Evolutionary conservation across 2,113 vertebrate genomes (phyloP).

Genomic region (Struthidea cinerea): DNA sequence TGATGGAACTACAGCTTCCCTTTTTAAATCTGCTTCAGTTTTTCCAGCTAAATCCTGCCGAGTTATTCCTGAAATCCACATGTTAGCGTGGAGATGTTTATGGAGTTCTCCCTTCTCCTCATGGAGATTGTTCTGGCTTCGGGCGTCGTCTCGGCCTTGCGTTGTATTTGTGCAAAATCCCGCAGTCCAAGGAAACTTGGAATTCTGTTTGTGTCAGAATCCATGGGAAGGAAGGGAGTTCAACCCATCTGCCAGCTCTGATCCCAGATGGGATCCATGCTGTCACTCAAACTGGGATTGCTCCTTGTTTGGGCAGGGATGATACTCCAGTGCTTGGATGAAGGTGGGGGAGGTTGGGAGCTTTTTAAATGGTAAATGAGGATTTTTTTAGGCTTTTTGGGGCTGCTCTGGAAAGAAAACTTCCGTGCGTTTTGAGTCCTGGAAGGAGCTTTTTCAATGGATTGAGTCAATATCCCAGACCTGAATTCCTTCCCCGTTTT

Average conservation of each 20-base stretch:
- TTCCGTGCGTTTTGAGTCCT: background rate
- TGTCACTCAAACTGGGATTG: background rate
- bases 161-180: background rate
- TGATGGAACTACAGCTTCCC: background rate
- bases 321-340: rapidly evolving
- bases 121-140: background rate
- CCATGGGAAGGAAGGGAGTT: background rate
- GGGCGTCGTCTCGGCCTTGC: background rate
- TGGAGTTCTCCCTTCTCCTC: background rate
- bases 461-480: background rate
- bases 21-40: background rate
- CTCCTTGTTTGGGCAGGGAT: background rate
- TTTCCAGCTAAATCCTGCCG: background rate
- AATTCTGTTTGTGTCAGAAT: background rate
- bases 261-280: background rate
- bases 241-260: background rate
- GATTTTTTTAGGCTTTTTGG: background rate
- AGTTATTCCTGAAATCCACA: background rate
- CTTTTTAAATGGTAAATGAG: rapidly evolving
- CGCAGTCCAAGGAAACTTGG: rapidly evolving
- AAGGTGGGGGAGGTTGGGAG: background rate
- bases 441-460: background rate
- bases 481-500: background rate
- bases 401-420: background rate
- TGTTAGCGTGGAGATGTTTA: rapidly evolving